These are phyloP conservation scores for Mycetomoellerius zeteki DNA, from an alignment of 1,140 invertebrate genomes.

Conservation along the genomic window DNA sequence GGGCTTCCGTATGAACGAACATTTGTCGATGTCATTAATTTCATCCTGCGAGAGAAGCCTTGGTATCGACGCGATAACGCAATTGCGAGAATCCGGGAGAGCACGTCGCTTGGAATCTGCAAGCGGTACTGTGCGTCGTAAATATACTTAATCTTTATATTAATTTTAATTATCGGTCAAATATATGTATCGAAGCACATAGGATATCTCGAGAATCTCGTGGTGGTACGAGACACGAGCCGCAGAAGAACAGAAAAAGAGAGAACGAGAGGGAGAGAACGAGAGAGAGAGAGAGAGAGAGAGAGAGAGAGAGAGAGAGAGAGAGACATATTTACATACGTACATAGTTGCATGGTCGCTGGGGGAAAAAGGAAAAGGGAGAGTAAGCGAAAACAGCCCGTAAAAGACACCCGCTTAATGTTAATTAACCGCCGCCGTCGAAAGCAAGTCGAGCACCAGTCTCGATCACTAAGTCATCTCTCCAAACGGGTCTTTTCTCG, in stretches of 20 bases:
- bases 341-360: slow-evolving; percentile 6
- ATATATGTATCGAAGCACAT: slow-evolving; percentile 14
- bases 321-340: not conserved
- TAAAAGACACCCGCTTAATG: slow-evolving; percentile 59
- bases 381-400: slow-evolving; percentile 13
- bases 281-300: too few relatives aligned
- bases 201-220: slow-evolving; percentile 1
- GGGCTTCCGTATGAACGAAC: not conserved
- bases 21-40: slow-evolving; percentile 9
- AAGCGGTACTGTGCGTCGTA: not conserved
- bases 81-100: not conserved
- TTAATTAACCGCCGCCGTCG: slow-evolving; percentile 66
- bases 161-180: slow-evolving; percentile 43
- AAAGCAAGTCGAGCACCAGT: slow-evolving; percentile 61
- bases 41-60: not conserved
- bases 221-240: not conserved
- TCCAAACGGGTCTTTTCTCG: not conserved
- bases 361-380: not conserved
- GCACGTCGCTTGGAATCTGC: slow-evolving; percentile 3
- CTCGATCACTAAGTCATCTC: slow-evolving; percentile 54
- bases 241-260: not conserved
- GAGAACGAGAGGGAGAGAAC: too few relatives aligned
- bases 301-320: too few relatives aligned
- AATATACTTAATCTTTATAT: slow-evolving; percentile 53
- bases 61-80: not conserved